A percentile compares a stretch with the other conserved stretches of the same genome.
Evolutionary conservation across 2,113 vertebrate genomes (phyloP).

Genomic region (Dasyprocta punctata): DNA sequence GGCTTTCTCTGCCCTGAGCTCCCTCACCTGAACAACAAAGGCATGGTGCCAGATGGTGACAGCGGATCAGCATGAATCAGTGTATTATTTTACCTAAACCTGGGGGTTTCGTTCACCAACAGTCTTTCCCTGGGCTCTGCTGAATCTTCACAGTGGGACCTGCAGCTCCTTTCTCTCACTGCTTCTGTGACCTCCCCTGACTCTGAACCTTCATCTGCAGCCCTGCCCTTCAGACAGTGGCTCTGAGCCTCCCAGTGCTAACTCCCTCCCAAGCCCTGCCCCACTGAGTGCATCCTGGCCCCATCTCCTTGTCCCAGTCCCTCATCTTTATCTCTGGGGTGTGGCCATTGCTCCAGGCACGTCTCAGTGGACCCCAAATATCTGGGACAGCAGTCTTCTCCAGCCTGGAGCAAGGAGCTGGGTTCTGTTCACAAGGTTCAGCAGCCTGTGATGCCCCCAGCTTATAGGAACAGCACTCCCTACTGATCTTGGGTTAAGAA

Average conservation of each 20-base stretch:
- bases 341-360: neutral
- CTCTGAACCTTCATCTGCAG: neutral
- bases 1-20: neutral
- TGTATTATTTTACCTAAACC: neutral
- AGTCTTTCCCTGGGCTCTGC: neutral
- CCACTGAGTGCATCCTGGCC: no score
- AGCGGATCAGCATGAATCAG: fast-evolving
- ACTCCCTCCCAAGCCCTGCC: neutral
- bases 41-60: fast-evolving
- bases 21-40: neutral
- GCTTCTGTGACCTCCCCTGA: neutral
- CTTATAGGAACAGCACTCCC: no score
- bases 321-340: neutral
- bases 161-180: no score
- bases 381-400: neutral
- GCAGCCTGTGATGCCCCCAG: neutral
- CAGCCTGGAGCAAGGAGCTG: neutral
- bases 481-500: fast-evolving
- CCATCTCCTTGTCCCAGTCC: neutral
- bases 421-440: fast-evolving
- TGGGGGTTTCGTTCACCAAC: neutral
- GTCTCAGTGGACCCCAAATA: neutral
- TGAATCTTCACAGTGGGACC: neutral
- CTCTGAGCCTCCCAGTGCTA: neutral
- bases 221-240: neutral